These are phyloP conservation scores for Papilio aristodemus DNA, from an alignment of 1,140 invertebrate genomes.

Conservation along the genomic window DNA sequence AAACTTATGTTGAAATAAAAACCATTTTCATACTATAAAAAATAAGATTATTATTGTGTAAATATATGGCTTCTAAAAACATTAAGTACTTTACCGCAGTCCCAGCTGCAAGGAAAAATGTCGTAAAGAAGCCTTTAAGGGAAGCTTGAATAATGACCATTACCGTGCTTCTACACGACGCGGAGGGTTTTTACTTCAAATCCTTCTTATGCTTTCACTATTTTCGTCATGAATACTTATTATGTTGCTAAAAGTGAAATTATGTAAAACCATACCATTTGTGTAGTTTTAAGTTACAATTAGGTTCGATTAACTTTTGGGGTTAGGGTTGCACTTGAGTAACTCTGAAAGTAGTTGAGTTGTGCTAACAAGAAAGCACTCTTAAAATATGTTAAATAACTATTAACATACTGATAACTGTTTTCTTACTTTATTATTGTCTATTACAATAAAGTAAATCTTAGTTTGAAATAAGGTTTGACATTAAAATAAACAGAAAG, in stretches of 20 bases:
- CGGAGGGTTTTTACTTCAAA: constrained; percentile 10
- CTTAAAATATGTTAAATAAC: too few relatives aligned
- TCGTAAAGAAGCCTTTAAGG: constrained; percentile 23
- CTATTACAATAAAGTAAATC: too few relatives aligned
- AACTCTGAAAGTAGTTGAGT: too few relatives aligned
- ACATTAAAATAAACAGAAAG: neutral
- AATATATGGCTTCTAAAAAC: constrained; percentile 5
- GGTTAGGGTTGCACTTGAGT: too few relatives aligned
- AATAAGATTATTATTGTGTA: neutral
- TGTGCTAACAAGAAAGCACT: too few relatives aligned
- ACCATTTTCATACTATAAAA: neutral
- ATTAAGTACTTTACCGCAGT: constrained; percentile 3
- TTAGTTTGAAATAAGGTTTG: neutral
- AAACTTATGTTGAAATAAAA: neutral
- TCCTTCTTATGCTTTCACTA: constrained; percentile 13
- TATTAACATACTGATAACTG: too few relatives aligned
- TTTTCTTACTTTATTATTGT: too few relatives aligned
- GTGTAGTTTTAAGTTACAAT: too few relatives aligned
- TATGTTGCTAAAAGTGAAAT: too few relatives aligned
- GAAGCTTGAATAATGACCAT: constrained; percentile 23
- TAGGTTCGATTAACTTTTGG: too few relatives aligned
- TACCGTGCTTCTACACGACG: constrained; percentile 1
- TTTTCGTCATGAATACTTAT: neutral
- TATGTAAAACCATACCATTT: too few relatives aligned
- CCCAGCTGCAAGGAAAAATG: constrained; percentile 15